These are phyloP conservation scores for Scaptomyza tumidula DNA, from an alignment of 2,888 invertebrate species.

Conservation along the genomic window DNA sequence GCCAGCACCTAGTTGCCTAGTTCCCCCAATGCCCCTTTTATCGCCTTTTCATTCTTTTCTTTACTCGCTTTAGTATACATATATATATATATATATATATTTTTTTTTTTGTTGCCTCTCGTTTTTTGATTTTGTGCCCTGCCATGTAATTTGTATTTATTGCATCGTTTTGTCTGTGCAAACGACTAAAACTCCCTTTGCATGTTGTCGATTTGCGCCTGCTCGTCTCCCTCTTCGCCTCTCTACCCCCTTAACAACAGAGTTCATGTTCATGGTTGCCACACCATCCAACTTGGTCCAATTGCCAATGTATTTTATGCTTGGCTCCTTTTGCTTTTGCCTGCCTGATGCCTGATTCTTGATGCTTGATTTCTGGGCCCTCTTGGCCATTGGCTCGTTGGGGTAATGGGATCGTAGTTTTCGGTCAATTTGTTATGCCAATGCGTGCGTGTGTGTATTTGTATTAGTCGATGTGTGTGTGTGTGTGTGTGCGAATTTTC, in stretches of 20 bases:
- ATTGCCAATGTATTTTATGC: slow-evolving; percentile 72
- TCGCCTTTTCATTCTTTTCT: slow-evolving; percentile 17
- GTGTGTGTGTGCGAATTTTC: slow-evolving; percentile 31
- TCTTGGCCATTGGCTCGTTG: slow-evolving; percentile 57
- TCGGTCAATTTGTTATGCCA: slow-evolving; percentile 81
- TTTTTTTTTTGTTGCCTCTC: not conserved
- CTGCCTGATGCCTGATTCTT: slow-evolving; percentile 37
- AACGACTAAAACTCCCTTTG: slow-evolving; percentile 80
- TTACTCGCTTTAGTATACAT: not conserved
- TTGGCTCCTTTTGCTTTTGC: slow-evolving; percentile 42
- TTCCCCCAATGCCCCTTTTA: slow-evolving; percentile 4
- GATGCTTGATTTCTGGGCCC: slow-evolving; percentile 70
- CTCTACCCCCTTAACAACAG: not conserved
- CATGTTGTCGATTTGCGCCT: slow-evolving; percentile 74
- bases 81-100: too few relatives aligned
- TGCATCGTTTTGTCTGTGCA: slow-evolving; percentile 82
- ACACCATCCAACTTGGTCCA: slow-evolving; percentile 17
- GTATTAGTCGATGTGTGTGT: slow-evolving; percentile 1
- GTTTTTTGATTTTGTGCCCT: slow-evolving; percentile 66
- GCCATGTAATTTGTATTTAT: slow-evolving; percentile 82
- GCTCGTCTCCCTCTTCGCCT: not conserved
- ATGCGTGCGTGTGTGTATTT: slow-evolving; percentile 42
- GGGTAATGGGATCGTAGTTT: slow-evolving; percentile 79
- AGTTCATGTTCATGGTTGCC: slow-evolving; percentile 10
- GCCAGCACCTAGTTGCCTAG: slow-evolving; percentile 70